These are phyloP conservation scores for Galemys pyrenaicus DNA, from an alignment of 2,113 vertebrate genomes.

Conservation along the genomic window DNA sequence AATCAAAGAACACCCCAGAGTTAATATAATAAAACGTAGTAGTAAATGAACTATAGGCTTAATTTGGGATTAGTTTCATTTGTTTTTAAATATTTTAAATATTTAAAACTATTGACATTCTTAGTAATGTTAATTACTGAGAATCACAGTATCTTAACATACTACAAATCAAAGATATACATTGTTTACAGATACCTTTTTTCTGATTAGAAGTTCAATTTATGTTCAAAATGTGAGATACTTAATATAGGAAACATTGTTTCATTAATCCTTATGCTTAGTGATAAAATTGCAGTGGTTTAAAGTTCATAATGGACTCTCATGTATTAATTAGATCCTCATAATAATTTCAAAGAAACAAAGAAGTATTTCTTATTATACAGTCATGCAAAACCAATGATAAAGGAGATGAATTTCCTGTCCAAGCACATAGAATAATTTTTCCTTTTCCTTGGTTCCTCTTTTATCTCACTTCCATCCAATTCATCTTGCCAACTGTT, in stretches of 20 bases:
- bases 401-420: background rate
- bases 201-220: background rate
- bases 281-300: background rate
- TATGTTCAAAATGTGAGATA: background rate
- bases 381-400: background rate
- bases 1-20: background rate
- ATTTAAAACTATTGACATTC: too few relatives aligned
- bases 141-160: slow-evolving; percentile 19
- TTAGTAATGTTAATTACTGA: too few relatives aligned
- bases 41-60: slow-evolving; percentile 23
- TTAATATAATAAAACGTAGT: slow-evolving; percentile 19
- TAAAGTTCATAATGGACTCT: slow-evolving; percentile 15
- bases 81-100: slow-evolving; percentile 60
- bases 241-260: slow-evolving; percentile 30
- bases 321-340: slow-evolving; percentile 12
- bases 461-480: background rate
- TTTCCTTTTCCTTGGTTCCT: background rate
- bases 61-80: background rate
- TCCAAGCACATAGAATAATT: background rate
- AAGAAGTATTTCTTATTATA: background rate
- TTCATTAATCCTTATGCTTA: slow-evolving; percentile 37
- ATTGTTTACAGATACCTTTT: slow-evolving; percentile 28
- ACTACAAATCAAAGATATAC: background rate
- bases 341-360: slow-evolving; percentile 34
- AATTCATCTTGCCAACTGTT: background rate